These are phyloP conservation scores for Ptychobarbus kaznakovi DNA, from an alignment of 2,797 vertebrate genomes.

Conservation along the genomic window DNA sequence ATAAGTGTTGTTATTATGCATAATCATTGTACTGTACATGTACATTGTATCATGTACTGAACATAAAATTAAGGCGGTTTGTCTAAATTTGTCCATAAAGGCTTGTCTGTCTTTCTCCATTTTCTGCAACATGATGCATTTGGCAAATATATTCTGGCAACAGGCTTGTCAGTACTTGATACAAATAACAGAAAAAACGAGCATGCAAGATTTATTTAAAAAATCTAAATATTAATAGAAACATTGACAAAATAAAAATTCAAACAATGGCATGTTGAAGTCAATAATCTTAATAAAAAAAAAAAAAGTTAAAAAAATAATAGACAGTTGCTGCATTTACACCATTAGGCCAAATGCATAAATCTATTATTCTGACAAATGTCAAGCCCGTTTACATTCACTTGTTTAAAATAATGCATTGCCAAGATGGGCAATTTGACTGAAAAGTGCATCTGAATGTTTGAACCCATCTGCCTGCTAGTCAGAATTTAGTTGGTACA, in stretches of 20 bases:
- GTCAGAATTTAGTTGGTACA: neutral
- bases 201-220: neutral
- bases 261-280: neutral
- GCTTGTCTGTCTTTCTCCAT: neutral
- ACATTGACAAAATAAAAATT: neutral
- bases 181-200: neutral
- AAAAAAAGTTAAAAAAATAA: neutral
- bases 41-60: neutral
- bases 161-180: neutral
- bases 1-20: neutral
- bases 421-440: neutral
- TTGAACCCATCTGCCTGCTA: neutral
- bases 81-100: neutral
- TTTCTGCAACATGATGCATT: neutral
- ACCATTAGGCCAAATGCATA: neutral
- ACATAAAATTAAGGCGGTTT: neutral
- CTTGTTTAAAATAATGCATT: neutral
- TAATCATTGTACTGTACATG: too few relatives aligned
- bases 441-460: neutral
- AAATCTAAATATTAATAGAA: neutral
- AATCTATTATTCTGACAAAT: neutral
- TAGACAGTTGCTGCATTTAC: neutral
- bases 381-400: neutral
- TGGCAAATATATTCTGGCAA: neutral
- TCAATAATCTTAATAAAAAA: too few relatives aligned